Conservation (phyloP, 2,888 invertebrate genomes). For the Liopterus haemorrhoidalis region DNA sequence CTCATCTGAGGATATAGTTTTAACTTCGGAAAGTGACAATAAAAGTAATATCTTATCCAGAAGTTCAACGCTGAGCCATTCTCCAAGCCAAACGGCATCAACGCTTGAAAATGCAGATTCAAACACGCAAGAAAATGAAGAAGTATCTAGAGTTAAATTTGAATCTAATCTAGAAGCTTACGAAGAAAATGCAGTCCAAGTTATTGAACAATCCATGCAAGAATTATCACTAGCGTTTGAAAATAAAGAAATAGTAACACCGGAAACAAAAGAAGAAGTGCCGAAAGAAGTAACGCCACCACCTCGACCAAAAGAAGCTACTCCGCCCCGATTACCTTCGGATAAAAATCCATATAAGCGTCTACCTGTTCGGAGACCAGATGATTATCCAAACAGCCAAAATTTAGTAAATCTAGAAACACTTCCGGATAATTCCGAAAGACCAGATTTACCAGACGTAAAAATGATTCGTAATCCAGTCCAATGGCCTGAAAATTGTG, state of each 20-base stretch:
- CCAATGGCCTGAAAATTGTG: slow-evolving; percentile 52
- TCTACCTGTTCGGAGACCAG: slow-evolving; percentile 24
- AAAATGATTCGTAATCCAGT: slow-evolving; percentile 19
- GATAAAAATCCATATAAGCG: slow-evolving; percentile 40
- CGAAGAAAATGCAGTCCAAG: slow-evolving; percentile 23
- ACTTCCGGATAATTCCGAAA: slow-evolving; percentile 63
- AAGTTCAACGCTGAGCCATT: slow-evolving; percentile 44
- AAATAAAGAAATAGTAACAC: slow-evolving; percentile 39
- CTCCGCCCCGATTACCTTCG: slow-evolving; percentile 31
- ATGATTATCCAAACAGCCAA: too few species aligned
- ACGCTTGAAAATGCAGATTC: slow-evolving; percentile 11
- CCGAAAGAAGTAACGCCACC: slow-evolving; percentile 19
- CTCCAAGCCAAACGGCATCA: slow-evolving; percentile 33
- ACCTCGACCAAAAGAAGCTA: slow-evolving; percentile 36
- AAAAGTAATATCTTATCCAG: slow-evolving; percentile 55
- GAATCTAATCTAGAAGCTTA: slow-evolving; percentile 18
- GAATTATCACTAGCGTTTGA: slow-evolving; percentile 31
- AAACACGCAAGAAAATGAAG: background rate
- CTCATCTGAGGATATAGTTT: slow-evolving; percentile 57
- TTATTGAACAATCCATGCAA: slow-evolving; percentile 22
- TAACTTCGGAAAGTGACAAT: slow-evolving; percentile 57
- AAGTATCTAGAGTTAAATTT: slow-evolving; percentile 13
- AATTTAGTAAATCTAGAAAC: slow-evolving; percentile 58
- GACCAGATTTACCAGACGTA: slow-evolving; percentile 49
- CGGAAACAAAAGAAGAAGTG: slow-evolving; percentile 21